phyloP scores from a whole-genome alignment of 2,113 vertebrate species.

The Larimichthys polyactis region DNA sequence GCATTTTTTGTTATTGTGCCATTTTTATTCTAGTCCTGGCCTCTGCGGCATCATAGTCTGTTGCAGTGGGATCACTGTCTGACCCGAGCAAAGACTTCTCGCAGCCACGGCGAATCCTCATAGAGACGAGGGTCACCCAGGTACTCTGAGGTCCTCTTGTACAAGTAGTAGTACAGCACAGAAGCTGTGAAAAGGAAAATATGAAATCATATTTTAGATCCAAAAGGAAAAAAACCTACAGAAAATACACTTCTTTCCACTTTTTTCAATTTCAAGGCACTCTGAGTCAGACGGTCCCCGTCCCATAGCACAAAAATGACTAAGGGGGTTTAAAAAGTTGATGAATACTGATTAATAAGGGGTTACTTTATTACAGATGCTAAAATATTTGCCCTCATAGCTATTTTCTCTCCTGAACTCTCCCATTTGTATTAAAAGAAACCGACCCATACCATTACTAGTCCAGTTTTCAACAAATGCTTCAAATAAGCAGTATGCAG shows the following conservation, averaged over 20 bases:
- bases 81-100: slow-evolving; percentile 87
- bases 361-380: not conserved
- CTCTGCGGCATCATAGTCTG: not conserved
- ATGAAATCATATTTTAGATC: not conserved
- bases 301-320: not conserved
- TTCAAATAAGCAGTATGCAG: not conserved
- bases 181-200: slow-evolving; percentile 82
- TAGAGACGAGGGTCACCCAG: slow-evolving; percentile 94
- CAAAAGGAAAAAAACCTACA: not conserved
- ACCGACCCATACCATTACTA: not conserved
- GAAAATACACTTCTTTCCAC: not conserved
- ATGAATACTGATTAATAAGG: no score
- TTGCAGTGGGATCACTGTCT: slow-evolving; percentile 73
- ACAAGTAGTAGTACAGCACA: slow-evolving; percentile 94
- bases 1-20: not conserved
- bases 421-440: not conserved
- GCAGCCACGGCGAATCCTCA: slow-evolving; percentile 92
- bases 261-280: not conserved
- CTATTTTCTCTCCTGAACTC: not conserved
- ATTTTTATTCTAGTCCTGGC: not conserved
- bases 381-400: not conserved
- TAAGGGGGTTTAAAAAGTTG: not conserved
- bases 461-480: not conserved
- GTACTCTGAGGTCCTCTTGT: slow-evolving; percentile 91
- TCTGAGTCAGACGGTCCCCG: not conserved